phyloP scores from a whole-genome alignment of 2,113 vertebrate species.

The Chaetura pelagica region DNA sequence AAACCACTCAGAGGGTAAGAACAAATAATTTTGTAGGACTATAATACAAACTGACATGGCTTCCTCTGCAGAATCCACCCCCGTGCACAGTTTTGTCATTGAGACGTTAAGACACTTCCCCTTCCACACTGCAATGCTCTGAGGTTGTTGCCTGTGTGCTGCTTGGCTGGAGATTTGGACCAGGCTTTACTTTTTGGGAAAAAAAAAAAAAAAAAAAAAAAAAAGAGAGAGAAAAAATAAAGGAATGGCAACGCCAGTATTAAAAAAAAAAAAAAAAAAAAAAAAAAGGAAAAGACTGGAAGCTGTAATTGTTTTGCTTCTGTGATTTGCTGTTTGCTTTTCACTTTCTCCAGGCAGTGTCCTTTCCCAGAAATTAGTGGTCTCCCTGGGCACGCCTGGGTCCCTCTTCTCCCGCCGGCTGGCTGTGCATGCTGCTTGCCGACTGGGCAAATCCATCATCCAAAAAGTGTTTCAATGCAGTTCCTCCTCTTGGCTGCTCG shows the following conservation, averaged over 20 bases:
- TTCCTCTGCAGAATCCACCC: not conserved
- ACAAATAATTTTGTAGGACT: not conserved
- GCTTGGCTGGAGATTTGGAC: not conserved
- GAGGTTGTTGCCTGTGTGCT: not conserved
- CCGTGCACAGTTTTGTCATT: not conserved
- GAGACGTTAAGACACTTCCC: not conserved
- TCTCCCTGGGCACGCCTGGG: not conserved
- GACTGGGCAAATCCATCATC: not conserved
- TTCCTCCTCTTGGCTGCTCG: conserved; percentile 60
- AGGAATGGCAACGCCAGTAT: not conserved
- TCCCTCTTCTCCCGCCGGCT: not conserved
- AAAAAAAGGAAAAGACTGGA: not conserved
- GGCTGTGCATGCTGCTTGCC: not conserved
- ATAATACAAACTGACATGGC: not conserved
- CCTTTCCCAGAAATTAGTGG: not conserved
- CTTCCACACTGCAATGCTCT: not conserved
- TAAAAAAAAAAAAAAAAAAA: not conserved
- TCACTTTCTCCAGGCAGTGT: not conserved
- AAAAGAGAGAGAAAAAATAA: not conserved
- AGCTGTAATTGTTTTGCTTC: not conserved
- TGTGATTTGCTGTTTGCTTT: not conserved
- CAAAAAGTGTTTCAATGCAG: not conserved
- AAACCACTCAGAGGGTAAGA: not conserved
- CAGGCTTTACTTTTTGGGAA: not conserved
- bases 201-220: not conserved